phyloP scores from a whole-genome alignment of 2,113 vertebrate genomes.

The Theristicus caerulescens region DNA sequence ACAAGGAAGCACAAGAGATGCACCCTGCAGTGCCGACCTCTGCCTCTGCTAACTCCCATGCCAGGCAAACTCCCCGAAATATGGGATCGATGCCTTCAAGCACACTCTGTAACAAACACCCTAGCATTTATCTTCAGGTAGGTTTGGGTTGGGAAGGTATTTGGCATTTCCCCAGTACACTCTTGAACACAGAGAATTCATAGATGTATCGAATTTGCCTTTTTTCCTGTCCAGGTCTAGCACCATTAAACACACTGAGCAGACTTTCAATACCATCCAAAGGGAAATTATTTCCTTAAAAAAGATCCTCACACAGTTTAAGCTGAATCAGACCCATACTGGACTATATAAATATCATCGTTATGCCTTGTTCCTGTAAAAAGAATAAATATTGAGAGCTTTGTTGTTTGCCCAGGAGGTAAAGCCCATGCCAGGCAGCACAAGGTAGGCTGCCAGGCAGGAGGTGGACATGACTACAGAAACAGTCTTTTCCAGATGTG shows the following conservation, averaged over 20 bases:
- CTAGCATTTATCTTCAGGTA: not conserved
- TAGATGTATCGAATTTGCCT: not conserved
- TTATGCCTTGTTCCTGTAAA: not conserved
- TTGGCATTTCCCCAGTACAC: not conserved
- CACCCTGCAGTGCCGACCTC: not conserved
- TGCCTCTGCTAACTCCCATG: not conserved
- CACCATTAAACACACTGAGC: slow-evolving; percentile 32
- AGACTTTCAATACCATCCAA: slow-evolving; percentile 28
- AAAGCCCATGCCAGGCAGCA: not conserved
- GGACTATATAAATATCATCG: not conserved
- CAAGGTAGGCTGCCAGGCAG: slow-evolving; percentile 3
- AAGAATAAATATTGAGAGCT: not conserved
- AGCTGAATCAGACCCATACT: not conserved
- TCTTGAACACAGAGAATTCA: not conserved
- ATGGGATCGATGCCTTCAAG: not conserved
- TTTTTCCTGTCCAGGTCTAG: slow-evolving; percentile 56
- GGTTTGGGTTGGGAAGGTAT: not conserved
- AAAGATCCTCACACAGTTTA: not conserved
- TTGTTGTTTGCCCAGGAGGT: not conserved
- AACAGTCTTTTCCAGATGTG: not conserved
- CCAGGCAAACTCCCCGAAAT: not conserved
- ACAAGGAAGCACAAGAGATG: not conserved
- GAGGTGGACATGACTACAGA: slow-evolving; percentile 7
- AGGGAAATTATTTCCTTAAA: not conserved
- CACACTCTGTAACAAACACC: not conserved